phyloP scores from a whole-genome alignment of 2,888 invertebrate species.

The Crossocerus cetratus region DNA sequence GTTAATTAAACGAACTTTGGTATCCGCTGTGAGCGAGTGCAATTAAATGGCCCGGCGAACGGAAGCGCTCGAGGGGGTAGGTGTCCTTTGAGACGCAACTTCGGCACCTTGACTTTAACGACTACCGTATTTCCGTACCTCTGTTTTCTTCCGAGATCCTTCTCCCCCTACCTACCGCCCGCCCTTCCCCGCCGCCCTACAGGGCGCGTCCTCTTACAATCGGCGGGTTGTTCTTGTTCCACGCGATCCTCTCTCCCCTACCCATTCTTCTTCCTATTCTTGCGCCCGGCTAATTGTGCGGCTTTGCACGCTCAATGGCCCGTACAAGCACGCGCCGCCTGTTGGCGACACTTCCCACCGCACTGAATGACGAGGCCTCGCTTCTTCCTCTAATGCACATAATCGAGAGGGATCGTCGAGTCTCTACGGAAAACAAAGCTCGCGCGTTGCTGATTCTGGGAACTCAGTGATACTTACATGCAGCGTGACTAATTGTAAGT shows the following conservation, averaged over 20 bases:
- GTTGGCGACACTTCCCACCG: background rate
- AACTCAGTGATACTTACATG: too few species aligned
- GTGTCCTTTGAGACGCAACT: slow-evolving; percentile 64
- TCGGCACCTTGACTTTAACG: slow-evolving; percentile 63
- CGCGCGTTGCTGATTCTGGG: too few species aligned
- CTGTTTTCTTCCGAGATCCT: slow-evolving; percentile 4
- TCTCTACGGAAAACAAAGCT: background rate
- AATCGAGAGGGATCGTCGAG: background rate
- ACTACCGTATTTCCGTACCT: slow-evolving; percentile 46
- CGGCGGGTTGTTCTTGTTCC: background rate
- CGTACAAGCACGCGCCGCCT: background rate
- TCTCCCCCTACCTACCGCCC: background rate
- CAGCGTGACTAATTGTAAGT: too few species aligned
- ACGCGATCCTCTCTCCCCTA: background rate
- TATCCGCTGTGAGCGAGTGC: slow-evolving; percentile 61
- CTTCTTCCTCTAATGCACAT: background rate
- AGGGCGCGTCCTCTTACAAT: slow-evolving; percentile 3
- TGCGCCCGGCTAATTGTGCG: background rate
- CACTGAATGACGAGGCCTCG: background rate
- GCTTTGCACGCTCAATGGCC: background rate
- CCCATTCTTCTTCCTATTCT: slow-evolving; percentile 1
- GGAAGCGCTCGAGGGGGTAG: background rate
- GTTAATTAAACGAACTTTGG: slow-evolving; percentile 73
- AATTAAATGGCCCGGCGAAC: slow-evolving; percentile 59
- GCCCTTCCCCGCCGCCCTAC: background rate